Conservation (phyloP, 2,888 invertebrate genomes). For the Lasioglossum morio region DNA sequence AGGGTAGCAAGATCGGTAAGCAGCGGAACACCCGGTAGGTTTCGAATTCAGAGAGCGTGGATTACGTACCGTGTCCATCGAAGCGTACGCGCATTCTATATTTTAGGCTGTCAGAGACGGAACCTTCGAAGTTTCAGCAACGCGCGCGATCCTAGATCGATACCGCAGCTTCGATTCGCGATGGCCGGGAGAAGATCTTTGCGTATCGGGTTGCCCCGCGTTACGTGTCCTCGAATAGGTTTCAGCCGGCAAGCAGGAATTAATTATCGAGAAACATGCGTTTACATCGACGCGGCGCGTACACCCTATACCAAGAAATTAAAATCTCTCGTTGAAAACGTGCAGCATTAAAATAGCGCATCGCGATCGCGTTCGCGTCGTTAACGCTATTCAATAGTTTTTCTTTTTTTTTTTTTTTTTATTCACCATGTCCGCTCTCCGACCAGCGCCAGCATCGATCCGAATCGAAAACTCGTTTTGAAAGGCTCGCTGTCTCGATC, state of each 20-base stretch:
- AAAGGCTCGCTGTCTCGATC: not conserved
- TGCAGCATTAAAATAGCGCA: conserved; percentile 28
- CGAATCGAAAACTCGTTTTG: not conserved
- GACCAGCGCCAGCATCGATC: not conserved
- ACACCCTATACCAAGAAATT: conserved; percentile 51
- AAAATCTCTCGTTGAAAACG: conserved; percentile 43
- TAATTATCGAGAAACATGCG: conserved; percentile 69
- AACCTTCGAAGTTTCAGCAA: conserved; percentile 51
- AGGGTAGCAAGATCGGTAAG: not conserved
- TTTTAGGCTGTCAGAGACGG: conserved; percentile 63
- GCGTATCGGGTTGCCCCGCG: conserved; percentile 40
- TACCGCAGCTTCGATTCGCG: conserved; percentile 62
- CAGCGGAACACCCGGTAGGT: conserved; percentile 49
- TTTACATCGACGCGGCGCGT: conserved; percentile 55
- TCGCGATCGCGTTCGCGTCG: conserved; percentile 9
- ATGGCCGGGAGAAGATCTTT: conserved; percentile 55
- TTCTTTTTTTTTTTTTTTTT: too few relatives aligned
- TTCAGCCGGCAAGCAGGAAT: conserved; percentile 58
- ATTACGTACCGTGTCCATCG: conserved; percentile 59
- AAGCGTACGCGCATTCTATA: conserved; percentile 53
- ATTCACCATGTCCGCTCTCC: conserved; percentile 1
- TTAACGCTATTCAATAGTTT: conserved; percentile 21
- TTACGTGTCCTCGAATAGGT: conserved; percentile 63
- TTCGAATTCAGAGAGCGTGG: conserved; percentile 42
- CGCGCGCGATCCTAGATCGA: conserved; percentile 57